phyloP scores from a whole-genome alignment of 2,888 invertebrate species.

The Cetonia aurata region DNA sequence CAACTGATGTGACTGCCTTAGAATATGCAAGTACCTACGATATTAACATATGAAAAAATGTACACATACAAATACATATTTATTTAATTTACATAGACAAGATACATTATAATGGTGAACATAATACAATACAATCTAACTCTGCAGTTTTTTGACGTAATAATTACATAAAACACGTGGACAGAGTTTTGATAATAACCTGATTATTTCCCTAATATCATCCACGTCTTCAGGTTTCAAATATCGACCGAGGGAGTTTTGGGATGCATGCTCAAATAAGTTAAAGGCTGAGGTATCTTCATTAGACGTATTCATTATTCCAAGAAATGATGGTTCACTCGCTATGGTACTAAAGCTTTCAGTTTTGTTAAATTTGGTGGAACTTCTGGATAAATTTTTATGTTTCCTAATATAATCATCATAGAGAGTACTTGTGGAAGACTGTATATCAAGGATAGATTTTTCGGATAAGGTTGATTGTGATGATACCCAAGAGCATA shows the following conservation, averaged over 20 bases:
- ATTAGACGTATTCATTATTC: too few relatives aligned
- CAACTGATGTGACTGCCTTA: too few relatives aligned
- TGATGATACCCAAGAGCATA: slow-evolving; percentile 3
- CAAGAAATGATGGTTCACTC: neutral
- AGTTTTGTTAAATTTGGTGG: neutral
- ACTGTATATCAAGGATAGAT: too few relatives aligned
- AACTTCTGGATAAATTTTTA: neutral
- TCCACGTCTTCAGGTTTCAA: slow-evolving; percentile 1
- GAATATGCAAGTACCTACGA: too few relatives aligned
- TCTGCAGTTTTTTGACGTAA: slow-evolving; percentile 21
- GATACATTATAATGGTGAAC: neutral
- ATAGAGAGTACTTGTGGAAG: too few relatives aligned
- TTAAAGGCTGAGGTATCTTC: neutral
- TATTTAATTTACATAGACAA: slow-evolving; percentile 8
- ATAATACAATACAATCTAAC: slow-evolving; percentile 7
- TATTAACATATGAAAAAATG: too few relatives aligned
- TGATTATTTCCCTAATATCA: slow-evolving; percentile 19
- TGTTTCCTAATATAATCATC: too few relatives aligned
- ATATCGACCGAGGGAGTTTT: neutral
- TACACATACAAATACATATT: too few relatives aligned
- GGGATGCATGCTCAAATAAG: neutral
- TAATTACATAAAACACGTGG: slow-evolving; percentile 31
- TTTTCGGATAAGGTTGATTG: neutral
- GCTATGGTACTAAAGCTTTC: neutral
- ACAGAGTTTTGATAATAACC: slow-evolving; percentile 24